Conservation (phyloP, 1,140 invertebrate genomes). For the Paralvinella palmiformis region DNA sequence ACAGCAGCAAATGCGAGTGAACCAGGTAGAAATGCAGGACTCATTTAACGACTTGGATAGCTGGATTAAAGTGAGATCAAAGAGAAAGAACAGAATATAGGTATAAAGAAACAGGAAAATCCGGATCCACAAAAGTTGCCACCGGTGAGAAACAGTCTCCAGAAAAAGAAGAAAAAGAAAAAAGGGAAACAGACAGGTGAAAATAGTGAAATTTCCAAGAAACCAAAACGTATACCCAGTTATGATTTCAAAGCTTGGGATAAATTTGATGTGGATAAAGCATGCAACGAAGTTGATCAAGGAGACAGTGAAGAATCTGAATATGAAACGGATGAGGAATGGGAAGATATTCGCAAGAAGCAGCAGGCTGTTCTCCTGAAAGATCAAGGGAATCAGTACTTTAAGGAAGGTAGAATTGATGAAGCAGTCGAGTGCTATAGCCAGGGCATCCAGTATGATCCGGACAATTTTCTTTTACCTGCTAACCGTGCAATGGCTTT, state of each 20-base stretch:
- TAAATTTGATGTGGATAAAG: conserved; percentile 72
- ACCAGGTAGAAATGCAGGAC: background rate
- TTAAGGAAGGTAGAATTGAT: conserved; percentile 70
- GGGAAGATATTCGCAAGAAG: conserved; percentile 44
- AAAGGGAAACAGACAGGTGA: conserved; percentile 37
- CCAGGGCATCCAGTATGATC: conserved; percentile 67
- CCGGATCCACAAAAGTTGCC: too few relatives aligned
- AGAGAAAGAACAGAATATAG: too few relatives aligned
- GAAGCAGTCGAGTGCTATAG: conserved; percentile 75
- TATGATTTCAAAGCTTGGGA: conserved; percentile 72
- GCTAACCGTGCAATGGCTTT: conserved; percentile 84
- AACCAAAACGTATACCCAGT: conserved; percentile 49
- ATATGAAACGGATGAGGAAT: conserved; percentile 52
- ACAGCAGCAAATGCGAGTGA: background rate
- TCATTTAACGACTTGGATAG: background rate
- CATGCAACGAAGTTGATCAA: conserved; percentile 62
- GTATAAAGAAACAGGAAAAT: too few relatives aligned
- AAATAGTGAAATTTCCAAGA: conserved; percentile 29
- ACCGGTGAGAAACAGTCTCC: conserved; percentile 50
- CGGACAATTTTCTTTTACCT: conserved; percentile 72
- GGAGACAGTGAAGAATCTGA: conserved; percentile 34
- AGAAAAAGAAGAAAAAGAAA: conserved; percentile 40
- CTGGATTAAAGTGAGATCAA: conserved; percentile 2
- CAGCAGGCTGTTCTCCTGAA: conserved; percentile 49
- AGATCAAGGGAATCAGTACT: conserved; percentile 68